Evolutionary conservation across 2,888 invertebrate species (phyloP), one percentile per base, ranked within the genome.

Genomic region (Ochropleura leucogaster): DNA sequence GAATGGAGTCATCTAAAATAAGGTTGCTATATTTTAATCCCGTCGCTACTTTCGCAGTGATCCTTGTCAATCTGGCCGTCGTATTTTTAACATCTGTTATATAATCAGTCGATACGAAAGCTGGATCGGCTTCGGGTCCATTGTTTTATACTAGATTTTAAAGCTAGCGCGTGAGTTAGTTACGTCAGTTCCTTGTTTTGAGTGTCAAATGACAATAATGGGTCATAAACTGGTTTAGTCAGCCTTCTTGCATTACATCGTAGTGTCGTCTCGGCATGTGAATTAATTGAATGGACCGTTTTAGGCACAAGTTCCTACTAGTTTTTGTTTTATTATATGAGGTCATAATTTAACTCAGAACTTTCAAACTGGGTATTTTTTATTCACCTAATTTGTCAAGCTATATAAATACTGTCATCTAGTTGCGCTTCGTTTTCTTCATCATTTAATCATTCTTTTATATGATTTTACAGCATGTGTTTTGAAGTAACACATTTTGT

Each of bases 131-230:
- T 89, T 90, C 83, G 74, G 70, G 82, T 73, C 87, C 83, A 89
- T 91, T 92, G 90, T 91, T 86, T 89, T 83, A 85, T 80, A 71
- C 85, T 87, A 82, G 81, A 82, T 51, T 83, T 79, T 57, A 69
- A 85, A 79, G 64, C 73, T 72, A 65, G 44, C 65, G 64, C 77
- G 68, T 74, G 80, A 79, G 30, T 74, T 60, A 64, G 75, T 90
- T 92, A 89, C 90, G 89, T 91, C 90, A 92, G 89, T 90, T 90
- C 88, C 91, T 91, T 89, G 86, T 89, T 90, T 85, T 84, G 83
- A 87, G 86, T 87, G 78, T 87, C 87, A 85, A 88, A 86, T 90
- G 88, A 90, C 88, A 89, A 88, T 89, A 88, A 89, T 89, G 84
- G 87, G 82, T 85, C 85, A 86, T 86, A 88, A 90, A 92, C 91